Evolutionary conservation across 1,140 invertebrate genomes (phyloP), one percentile per base, ranked within the genome.

Genomic region (Achroia grisella): DNA sequence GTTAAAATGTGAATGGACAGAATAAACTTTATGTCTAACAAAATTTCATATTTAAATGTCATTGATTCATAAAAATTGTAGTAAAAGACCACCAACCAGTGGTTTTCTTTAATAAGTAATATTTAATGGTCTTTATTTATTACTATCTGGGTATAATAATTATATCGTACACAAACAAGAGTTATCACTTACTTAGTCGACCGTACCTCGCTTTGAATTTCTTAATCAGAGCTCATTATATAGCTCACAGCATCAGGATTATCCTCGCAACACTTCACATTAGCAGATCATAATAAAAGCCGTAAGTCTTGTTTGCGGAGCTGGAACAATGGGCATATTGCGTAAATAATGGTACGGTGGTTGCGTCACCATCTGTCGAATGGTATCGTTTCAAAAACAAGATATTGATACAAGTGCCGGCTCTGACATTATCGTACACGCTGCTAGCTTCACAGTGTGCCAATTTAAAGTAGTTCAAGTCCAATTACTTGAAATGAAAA

Each of bases 351-450:
- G 48, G 54, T 42, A 34, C 17, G 29, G 28, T 27, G 30, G 52
- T 74, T 71, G 66, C 70, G 74, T 78, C 75, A 56, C 60, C 53
- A 64, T 63, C 52, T 69, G 65, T 65, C 50, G 62, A 69, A 59
- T 58, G 46, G 61, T 71, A 60, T 65, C 47, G 57, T 59, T 71
- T 74, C 62, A 62, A 79, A 73, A 78, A 82, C 74, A 80, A 61
- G 48, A 50, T 80, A 69, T 83, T 78, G 72, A 72, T 62, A 72
- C 78, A 83, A 83, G 67, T 83, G 78, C 48, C 35, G 30, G 30
- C 6, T 39, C 32, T 60, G 52, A 61, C 57, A 53, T 56, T 63
- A 51, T 51, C 33, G 29, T 48, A 41, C 29, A 33, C 39, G 36
- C 30, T 49, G 29, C 10, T 28, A 27, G 30, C 14, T 51, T 13